Evolutionary conservation across 2,113 vertebrate genomes (phyloP), one percentile per base, ranked within the genome.

Genomic region (Pseudonaja textilis): DNA sequence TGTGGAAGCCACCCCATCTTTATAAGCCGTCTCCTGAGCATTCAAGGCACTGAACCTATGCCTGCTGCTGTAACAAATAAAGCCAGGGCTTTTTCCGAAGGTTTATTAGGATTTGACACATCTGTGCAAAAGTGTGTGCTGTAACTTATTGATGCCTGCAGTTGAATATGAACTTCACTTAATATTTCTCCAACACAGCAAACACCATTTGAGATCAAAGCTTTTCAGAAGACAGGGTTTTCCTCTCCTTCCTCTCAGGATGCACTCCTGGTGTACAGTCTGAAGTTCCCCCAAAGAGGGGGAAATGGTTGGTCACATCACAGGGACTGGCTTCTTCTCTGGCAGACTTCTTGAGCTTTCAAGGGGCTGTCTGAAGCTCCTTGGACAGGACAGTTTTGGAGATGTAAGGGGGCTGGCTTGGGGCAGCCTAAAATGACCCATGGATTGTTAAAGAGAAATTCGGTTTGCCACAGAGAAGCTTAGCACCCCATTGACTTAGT

Each of bases 81-180:
- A 85, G 20, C 18, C 52, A 56, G 42, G 52, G 5, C 59, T 42
- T 59, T 89, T 85, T 50, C 22, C 22, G 25, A 61, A 61, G 4
- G 29, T 50, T 52, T 86, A 85, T 69, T 69, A 14, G 55, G 88
- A n/a, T 86, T 93, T 90, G 88, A 88, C 92, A 89, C 88, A 93
- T 93, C 54, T 93, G 92, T 93, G 92, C 88, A 93, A 55, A 93
- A 59, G 55, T 89, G 92, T 92, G 88, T 89, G 88, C 88, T 92
- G 88, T 52, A 92, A 85, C 54, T 52, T 55, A 22, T 59, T 81
- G 89, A 93, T 69, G 52, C 34, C 88, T 89, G 39, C 39, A 89
- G 42, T 39, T 45, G 69, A 89, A 89, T 86, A 90, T 89, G 88
- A 90, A n/a, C 42, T 89, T 93, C 69, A 52, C 69, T 56, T 93